Conservation (phyloP, 2,797 vertebrate genomes). For the Etheostoma nigrum region DNA sequence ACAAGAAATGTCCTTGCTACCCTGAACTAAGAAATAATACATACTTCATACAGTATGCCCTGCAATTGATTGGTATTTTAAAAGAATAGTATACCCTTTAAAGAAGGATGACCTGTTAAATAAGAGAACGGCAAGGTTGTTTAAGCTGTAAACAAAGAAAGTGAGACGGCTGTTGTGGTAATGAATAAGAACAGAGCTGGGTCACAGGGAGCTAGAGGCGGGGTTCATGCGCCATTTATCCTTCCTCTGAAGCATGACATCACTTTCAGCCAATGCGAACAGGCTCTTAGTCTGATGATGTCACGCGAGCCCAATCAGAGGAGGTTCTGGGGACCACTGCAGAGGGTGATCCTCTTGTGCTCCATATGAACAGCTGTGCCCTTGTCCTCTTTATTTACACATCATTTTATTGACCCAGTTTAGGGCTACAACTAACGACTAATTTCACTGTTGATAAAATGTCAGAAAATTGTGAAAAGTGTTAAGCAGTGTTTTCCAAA, state of each 20-base stretch:
- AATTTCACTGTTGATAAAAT: no score
- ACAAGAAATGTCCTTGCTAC: background rate
- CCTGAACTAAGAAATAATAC: background rate
- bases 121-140: conserved; percentile 19
- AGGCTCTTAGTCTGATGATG: conserved; percentile 78
- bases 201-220: conserved; percentile 64
- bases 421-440: no score
- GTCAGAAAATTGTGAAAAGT: no score
- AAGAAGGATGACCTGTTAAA: background rate
- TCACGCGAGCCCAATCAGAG: conserved; percentile 81
- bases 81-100: background rate
- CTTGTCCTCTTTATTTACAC: conserved; percentile 67
- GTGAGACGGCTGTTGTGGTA: conserved; percentile 33
- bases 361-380: conserved; percentile 74
- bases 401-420: conserved; percentile 66
- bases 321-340: conserved; percentile 66
- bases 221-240: conserved; percentile 57
- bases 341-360: conserved; percentile 64
- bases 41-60: background rate
- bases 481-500: no score
- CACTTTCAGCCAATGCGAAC: conserved; percentile 78
- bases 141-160: conserved; percentile 60
- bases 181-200: conserved; percentile 37
- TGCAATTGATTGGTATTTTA: background rate
- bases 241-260: conserved; percentile 76